Base-by-base conservation (phyloP, 2,113 vertebrate species). In the Erythrocercus mccallii region DNA sequence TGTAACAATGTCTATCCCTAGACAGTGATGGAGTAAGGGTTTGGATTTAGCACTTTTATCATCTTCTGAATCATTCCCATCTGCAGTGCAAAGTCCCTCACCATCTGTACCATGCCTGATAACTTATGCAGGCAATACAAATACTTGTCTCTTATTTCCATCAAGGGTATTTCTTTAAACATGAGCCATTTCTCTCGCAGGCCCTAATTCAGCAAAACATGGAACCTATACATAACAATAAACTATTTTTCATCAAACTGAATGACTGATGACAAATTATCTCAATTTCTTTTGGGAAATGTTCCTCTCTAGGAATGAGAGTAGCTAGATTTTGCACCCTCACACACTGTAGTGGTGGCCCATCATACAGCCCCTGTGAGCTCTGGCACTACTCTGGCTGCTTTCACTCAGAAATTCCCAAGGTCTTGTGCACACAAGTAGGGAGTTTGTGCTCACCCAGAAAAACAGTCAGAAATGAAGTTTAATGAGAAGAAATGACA, bases 51-150 rank as follows among this genome's bases (percentile, higher is more conserved):
- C 89, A 96, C 77, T 94, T 90, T 60, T 86, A 92, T 94, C 80
- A 94, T 88, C 50, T 92, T 90, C 91, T 96, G 93, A 96, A 95
- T 96, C 86, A 89, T 94, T 92, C 91, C 86, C 93, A 94, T 92
- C 89, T 95, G 95, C 91, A 92, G 66, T 83, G 68, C 80, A 94
- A 95, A 95, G 90, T 94, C 92, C 88, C 92, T 94, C 56, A 92
- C 96, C 91, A 93, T 95, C 95, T 95, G 92, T 83, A 97, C 72
- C 40, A 23, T 91, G 56, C 86, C 53, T 90, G 80, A 74, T 90
- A 95, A 81, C 51, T 92, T 92, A 86, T 60, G 60, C 69, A 86
- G 86, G 93, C 81, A 86, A 58, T 86, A 94, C 56, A 83, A 86
- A 84, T 92, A 94, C 62, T 90, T 57, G 12, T n/a, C 40, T 71